Base-by-base conservation (phyloP, 1,140 invertebrate genomes). In the Drosophila fuyamai region DNA sequence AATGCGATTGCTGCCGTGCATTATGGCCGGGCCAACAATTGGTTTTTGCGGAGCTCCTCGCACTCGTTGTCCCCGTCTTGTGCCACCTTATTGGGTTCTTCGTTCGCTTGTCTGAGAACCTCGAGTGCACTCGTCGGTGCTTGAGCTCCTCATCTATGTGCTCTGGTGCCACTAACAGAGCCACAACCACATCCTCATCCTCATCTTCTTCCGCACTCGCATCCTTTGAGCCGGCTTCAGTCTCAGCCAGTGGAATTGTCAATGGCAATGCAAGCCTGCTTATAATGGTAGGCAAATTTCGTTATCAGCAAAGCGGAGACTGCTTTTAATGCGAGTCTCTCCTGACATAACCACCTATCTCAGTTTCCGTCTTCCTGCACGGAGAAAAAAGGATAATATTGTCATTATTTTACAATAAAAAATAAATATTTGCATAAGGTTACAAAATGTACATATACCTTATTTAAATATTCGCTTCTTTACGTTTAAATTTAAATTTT, bases 281-380 rank as follows among this genome's bases (percentile, higher is more conserved):
- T 90, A 75, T 89, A 89, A 89, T 89, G 84, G 84, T 81, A 84
- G 80, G 84, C 84, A 88, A 88, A 88, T 89, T 89, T 86, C 62
- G 83, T 89, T 89, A 88, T 88, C 83, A 88, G 82, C 78, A 16
- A 72, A 76, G 62, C 82, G 61, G 75, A 66, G 73, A 78, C 76
- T 88, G 84, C 79, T 67, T 74, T 83, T 88, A 86, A 86, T 89
- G 83, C 46, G 79, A 86, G 75, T 76, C 59, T 32, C 50, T 70
- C 9, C 47, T 23, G 60, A 44, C 29, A 59, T 12, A 23, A 27
- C 54, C 53, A 2, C 10, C 38, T 59, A 62, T 14, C 18, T 41
- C 0, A 14, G 9, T 53, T 23, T 36, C n/a, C 1, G 32, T 14
- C 35, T 53, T 2, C 14, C 12, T 53, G 18, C 55, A 60, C 38